Percentiles rank a stretch among this genome's conserved stretches.
Conservation (phyloP, 2,113 vertebrate genomes). For the Apistogramma diplotaenia region DNA sequence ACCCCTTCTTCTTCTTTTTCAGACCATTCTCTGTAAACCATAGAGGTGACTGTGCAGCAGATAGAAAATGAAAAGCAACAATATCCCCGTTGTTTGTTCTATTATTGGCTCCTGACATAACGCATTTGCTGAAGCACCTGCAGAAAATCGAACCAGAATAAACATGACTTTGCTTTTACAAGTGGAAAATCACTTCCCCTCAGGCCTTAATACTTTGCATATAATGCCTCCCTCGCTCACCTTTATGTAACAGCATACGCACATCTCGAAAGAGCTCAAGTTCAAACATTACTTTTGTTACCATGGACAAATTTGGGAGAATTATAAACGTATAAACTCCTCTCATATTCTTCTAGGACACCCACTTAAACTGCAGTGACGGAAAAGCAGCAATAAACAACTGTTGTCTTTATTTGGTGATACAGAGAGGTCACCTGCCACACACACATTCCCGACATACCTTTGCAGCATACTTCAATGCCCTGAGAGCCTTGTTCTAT, state of each 20-base stretch:
- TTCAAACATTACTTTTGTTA: background rate
- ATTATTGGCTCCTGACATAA: background rate
- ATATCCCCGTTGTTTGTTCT: background rate
- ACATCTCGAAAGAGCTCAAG: background rate
- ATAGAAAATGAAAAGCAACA: background rate
- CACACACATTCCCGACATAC: conserved; percentile 67
- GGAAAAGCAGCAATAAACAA: conserved; percentile 55
- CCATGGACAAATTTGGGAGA: conserved; percentile 8
- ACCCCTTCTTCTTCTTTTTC: background rate
- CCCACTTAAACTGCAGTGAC: conserved; percentile 54
- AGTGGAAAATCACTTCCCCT: background rate
- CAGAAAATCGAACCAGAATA: background rate
- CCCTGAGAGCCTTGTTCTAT: conserved; percentile 46
- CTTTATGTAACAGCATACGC: background rate
- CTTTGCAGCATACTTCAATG: conserved; percentile 58
- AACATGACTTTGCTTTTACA: background rate
- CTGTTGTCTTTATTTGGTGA: conserved; percentile 60
- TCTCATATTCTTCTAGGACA: conserved; percentile 48
- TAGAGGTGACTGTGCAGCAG: background rate
- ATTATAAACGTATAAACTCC: conserved; percentile 46
- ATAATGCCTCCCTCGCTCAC: background rate
- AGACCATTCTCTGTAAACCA: background rate
- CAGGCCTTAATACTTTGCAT: background rate
- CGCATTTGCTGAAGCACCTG: background rate
- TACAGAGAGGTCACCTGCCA: conserved; percentile 69